These are phyloP conservation scores for Spatulosminthurus flaviceps DNA, from an alignment of 2,888 invertebrate genomes.

Conservation along the genomic window DNA sequence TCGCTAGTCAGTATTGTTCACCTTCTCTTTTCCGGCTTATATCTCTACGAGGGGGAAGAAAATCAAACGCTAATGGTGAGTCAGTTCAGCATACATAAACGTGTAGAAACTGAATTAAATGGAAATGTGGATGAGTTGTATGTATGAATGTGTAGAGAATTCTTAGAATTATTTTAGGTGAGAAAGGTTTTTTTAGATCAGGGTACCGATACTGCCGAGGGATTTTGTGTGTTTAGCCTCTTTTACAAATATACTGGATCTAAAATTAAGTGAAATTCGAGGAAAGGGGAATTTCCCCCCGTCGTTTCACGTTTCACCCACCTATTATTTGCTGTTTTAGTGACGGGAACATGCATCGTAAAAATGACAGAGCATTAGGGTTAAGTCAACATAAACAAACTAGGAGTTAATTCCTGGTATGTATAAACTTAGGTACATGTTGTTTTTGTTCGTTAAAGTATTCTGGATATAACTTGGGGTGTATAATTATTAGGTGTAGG, in stretches of 20 bases:
- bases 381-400: neutral
- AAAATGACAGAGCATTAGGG: neutral
- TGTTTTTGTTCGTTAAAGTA: no score
- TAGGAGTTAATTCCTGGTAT: neutral
- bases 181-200: neutral
- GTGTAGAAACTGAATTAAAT: no score
- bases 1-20: slow-evolving; percentile 75
- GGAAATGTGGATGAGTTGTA: no score
- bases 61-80: slow-evolving; percentile 38
- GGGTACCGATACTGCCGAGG: neutral
- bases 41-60: slow-evolving; percentile 69
- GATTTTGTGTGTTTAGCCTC: neutral
- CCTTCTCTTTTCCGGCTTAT: slow-evolving; percentile 71
- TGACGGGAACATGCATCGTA: neutral
- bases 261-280: neutral
- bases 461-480: no score
- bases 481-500: no score
- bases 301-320: neutral
- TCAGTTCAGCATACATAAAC: no score
- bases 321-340: neutral
- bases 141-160: no score
- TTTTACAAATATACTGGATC: neutral
- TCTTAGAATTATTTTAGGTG: neutral
- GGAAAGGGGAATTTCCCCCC: neutral
- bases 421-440: no score